These are phyloP conservation scores for Mionectes olivaceus DNA, from an alignment of 2,797 vertebrate genomes.

Conservation along the genomic window DNA sequence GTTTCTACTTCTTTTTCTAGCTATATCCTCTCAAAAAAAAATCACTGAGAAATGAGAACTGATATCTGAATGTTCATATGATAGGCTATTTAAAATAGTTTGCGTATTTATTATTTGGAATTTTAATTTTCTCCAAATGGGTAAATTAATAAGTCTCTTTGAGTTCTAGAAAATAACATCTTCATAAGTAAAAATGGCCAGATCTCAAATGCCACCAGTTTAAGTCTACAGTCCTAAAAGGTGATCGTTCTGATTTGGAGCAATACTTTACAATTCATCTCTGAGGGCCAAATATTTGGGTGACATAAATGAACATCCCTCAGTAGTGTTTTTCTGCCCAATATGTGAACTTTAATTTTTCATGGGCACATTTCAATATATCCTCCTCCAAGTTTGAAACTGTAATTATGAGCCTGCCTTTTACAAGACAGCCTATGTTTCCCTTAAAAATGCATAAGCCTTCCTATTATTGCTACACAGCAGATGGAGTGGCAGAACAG, in stretches of 20 bases:
- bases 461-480: neutral
- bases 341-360: neutral
- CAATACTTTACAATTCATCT: neutral
- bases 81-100: neutral
- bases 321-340: neutral
- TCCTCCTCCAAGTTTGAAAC: neutral
- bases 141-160: neutral
- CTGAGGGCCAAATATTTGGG: neutral
- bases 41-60: neutral
- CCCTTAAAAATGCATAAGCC: constrained; percentile 53
- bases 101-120: neutral
- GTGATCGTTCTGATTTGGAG: neutral
- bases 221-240: neutral
- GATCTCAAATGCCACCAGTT: neutral
- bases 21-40: neutral
- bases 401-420: constrained; percentile 13
- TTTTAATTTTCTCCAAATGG: neutral
- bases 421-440: neutral
- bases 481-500: constrained; percentile 50
- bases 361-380: neutral
- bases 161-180: neutral
- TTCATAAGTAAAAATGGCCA: neutral
- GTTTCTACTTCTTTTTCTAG: neutral
- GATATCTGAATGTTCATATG: neutral
- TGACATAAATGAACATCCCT: neutral